Conservation (phyloP, 2,888 invertebrate species). For the Ceramica pisi region DNA sequence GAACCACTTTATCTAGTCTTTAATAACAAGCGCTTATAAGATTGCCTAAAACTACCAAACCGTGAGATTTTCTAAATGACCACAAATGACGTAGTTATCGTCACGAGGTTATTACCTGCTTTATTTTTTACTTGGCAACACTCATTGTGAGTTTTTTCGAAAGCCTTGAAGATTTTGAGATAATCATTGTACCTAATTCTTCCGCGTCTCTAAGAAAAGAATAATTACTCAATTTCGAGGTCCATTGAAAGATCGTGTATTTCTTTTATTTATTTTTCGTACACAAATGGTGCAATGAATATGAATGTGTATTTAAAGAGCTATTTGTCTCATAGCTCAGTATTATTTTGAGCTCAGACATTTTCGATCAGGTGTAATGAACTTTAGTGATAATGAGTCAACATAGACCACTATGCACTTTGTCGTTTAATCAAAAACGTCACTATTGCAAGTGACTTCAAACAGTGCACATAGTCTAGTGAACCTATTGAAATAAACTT, state of each 20-base stretch:
- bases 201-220: slow-evolving; percentile 22
- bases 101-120: slow-evolving; percentile 40
- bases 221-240: slow-evolving; percentile 30
- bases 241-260: slow-evolving; percentile 29
- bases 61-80: slow-evolving; percentile 19
- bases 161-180: slow-evolving; percentile 30
- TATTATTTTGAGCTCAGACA: slow-evolving; percentile 5
- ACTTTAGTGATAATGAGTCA: slow-evolving; percentile 18
- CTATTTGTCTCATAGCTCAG: slow-evolving; percentile 1
- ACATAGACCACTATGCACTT: slow-evolving; percentile 22
- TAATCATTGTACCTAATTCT: slow-evolving; percentile 29
- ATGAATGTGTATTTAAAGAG: slow-evolving; percentile 12
- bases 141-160: slow-evolving; percentile 44
- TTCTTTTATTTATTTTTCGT: slow-evolving; percentile 8
- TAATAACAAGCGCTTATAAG: background rate
- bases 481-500: background rate
- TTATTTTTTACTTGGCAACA: slow-evolving; percentile 33
- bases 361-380: slow-evolving; percentile 27
- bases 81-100: slow-evolving; percentile 32
- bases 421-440: slow-evolving; percentile 33
- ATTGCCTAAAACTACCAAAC: slow-evolving; percentile 23
- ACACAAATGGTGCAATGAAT: slow-evolving; percentile 33
- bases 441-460: slow-evolving; percentile 43
- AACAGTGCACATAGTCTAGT: slow-evolving; percentile 26
- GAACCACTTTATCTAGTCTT: background rate